These are phyloP conservation scores for Psittacula cyanocephala DNA, from an alignment of 2,113 vertebrate genomes.

Conservation along the genomic window DNA sequence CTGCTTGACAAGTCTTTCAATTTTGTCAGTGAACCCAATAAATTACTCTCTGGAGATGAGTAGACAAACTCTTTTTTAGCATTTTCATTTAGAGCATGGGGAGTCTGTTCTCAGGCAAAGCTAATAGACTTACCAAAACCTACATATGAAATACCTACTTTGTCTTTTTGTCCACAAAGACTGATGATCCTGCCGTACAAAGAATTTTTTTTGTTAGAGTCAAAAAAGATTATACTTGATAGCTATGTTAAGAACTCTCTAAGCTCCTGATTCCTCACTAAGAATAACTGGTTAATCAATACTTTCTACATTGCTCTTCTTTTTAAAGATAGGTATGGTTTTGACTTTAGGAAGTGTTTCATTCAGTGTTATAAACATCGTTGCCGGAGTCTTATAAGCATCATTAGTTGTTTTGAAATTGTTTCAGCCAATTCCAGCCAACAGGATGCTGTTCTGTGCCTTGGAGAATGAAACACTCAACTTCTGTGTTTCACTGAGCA, in stretches of 20 bases:
- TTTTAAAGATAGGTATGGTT: neutral
- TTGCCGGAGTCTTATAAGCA: neutral
- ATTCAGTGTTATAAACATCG: neutral
- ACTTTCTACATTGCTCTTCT: neutral
- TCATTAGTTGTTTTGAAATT: neutral
- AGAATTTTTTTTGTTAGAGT: neutral
- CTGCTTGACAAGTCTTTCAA: neutral
- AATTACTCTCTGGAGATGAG: neutral
- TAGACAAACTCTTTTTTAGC: neutral
- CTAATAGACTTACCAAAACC: neutral
- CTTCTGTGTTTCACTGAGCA: neutral
- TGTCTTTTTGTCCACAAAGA: neutral
- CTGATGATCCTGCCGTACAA: neutral
- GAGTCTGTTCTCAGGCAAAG: neutral
- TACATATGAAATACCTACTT: neutral
- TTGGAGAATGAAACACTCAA: neutral
- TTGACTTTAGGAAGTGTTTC: neutral
- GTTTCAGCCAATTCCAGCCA: neutral
- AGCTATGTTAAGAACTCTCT: neutral
- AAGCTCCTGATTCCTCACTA: neutral
- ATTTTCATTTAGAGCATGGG: neutral
- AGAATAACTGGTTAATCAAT: neutral
- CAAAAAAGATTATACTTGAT: neutral
- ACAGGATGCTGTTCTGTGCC: neutral
- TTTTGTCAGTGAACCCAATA: neutral